phyloP scores from a whole-genome alignment of 2,113 vertebrate genomes.

The Hippocampus comes region DNA sequence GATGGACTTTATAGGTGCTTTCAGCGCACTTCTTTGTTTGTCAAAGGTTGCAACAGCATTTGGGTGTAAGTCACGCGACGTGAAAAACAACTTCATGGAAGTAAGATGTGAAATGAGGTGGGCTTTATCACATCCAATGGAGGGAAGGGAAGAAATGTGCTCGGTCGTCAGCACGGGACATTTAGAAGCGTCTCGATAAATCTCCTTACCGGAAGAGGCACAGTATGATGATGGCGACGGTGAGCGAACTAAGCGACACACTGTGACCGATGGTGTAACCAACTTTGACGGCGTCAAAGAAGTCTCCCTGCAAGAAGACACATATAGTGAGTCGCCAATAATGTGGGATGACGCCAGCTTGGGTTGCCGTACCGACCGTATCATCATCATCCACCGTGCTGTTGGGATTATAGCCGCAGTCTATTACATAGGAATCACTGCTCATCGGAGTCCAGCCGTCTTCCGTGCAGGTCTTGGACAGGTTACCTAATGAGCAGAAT shows the following conservation, averaged over 20 bases:
- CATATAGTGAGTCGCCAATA: not conserved
- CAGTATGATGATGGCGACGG: slow-evolving; percentile 82
- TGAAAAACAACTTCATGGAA: slow-evolving; percentile 38
- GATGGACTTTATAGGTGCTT: slow-evolving; percentile 29
- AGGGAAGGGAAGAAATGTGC: slow-evolving; percentile 21
- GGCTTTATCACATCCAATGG: slow-evolving; percentile 24
- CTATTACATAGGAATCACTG: slow-evolving; percentile 65
- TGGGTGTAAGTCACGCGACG: slow-evolving; percentile 17
- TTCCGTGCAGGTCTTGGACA: slow-evolving; percentile 83
- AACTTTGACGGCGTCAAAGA: slow-evolving; percentile 81
- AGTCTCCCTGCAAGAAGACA: slow-evolving; percentile 62
- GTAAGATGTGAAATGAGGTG: slow-evolving; percentile 2
- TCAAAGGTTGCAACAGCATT: slow-evolving; percentile 19
- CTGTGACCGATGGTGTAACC: slow-evolving; percentile 92
- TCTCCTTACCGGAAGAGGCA: slow-evolving; percentile 59
- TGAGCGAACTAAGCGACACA: slow-evolving; percentile 84
- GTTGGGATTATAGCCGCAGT: slow-evolving; percentile 82
- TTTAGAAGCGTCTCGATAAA: slow-evolving; percentile 2
- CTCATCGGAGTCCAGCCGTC: slow-evolving; percentile 80
- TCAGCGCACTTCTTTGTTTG: slow-evolving; percentile 14
- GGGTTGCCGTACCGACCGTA: slow-evolving; percentile 67
- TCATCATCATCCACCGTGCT: slow-evolving; percentile 58
- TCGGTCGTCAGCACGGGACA: slow-evolving; percentile 1
- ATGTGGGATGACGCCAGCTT: not conserved
- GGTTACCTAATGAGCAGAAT: slow-evolving; percentile 75